Evolutionary conservation across 2,797 vertebrate genomes (phyloP).

Genomic region (Poeciliopsis gracilis): DNA sequence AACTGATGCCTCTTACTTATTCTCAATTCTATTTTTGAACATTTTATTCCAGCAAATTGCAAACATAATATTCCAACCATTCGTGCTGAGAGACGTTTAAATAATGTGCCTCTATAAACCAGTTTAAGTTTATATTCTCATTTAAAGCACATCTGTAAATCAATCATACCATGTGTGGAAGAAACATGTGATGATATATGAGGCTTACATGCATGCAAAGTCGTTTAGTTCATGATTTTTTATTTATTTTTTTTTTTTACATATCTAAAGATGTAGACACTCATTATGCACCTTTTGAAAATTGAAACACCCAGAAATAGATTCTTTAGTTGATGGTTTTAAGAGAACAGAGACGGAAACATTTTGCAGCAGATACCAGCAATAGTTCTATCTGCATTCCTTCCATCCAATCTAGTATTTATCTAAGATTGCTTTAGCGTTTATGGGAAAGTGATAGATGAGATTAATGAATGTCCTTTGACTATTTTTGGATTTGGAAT

Average conservation of each 20-base stretch:
- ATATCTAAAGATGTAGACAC: neutral
- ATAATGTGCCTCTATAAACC: slow-evolving; percentile 30
- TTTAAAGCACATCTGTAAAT: slow-evolving; percentile 3
- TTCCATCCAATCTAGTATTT: slow-evolving; percentile 8
- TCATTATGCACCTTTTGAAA: neutral
- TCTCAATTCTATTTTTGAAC: slow-evolving; percentile 30
- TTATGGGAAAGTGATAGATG: slow-evolving; percentile 1
- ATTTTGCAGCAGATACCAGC: neutral
- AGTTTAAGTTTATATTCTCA: neutral
- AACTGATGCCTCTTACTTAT: slow-evolving; percentile 43
- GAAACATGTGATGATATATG: slow-evolving; percentile 1
- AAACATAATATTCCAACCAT: slow-evolving; percentile 81
- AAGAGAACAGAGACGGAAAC: neutral
- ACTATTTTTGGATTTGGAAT: slow-evolving; percentile 10
- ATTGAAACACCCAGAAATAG: neutral
- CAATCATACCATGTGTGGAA: slow-evolving; percentile 1
- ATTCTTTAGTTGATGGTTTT: neutral
- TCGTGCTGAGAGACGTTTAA: slow-evolving; percentile 69
- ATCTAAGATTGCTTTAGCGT: neutral
- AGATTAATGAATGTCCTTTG: slow-evolving; percentile 6
- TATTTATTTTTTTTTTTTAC: neutral
- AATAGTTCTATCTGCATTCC: neutral
- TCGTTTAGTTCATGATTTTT: neutral
- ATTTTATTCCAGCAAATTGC: slow-evolving; percentile 37
- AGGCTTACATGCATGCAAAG: neutral